Conservation (phyloP, 2,797 vertebrate genomes). For the Syngnathus acus region DNA sequence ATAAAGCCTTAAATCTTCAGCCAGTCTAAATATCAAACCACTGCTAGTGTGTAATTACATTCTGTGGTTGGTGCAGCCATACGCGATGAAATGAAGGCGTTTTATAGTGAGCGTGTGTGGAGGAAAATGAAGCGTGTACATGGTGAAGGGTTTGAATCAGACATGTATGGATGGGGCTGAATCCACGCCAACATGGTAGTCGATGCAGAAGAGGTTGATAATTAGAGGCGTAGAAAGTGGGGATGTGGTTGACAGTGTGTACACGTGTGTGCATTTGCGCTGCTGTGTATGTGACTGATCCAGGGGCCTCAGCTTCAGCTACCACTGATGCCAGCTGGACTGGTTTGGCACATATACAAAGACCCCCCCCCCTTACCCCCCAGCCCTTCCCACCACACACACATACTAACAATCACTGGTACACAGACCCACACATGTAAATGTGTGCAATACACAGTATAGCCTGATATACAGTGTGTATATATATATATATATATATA, state of each 20-base stretch:
- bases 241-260: constrained; percentile 40
- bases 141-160: constrained; percentile 60
- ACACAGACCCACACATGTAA: constrained; percentile 18
- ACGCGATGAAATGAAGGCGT: constrained; percentile 47
- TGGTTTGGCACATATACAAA: constrained; percentile 59
- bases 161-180: constrained; percentile 56
- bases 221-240: constrained; percentile 61
- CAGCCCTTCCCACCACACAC: constrained; percentile 32
- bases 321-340: constrained; percentile 61
- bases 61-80: constrained; percentile 42
- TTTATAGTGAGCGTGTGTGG: constrained; percentile 39
- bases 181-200: constrained; percentile 58
- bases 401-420: constrained; percentile 26
- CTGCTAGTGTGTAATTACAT: constrained; percentile 59
- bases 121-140: constrained; percentile 53
- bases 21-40: constrained; percentile 65
- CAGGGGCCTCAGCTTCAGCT: constrained; percentile 53
- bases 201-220: constrained; percentile 67
- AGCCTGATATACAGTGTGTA: neutral
- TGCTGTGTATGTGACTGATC: constrained; percentile 42
- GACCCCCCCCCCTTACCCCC: constrained; percentile 39
- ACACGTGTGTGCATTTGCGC: constrained; percentile 14
- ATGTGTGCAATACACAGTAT: constrained; percentile 8
- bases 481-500: constrained; percentile 4
- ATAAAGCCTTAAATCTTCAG: constrained; percentile 57